Evolutionary conservation across 1,140 invertebrate species (phyloP), one percentile per base, ranked within the genome.

Genomic region (Eriosoma lanigerum): DNA sequence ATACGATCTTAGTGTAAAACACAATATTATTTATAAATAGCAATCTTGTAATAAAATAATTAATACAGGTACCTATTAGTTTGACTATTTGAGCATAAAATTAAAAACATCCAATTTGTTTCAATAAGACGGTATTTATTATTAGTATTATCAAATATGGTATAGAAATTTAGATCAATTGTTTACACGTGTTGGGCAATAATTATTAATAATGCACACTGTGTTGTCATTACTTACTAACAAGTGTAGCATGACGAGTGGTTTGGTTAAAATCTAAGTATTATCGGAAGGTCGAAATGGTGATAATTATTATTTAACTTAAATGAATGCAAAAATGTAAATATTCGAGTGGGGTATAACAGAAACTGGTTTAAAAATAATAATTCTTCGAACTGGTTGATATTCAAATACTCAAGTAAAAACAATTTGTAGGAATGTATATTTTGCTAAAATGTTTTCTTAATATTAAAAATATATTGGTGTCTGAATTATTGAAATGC

Each of bases 361-460:
- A 46, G 10, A 68, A 68, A 68, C 66, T 68, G 66, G 66, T 68
- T 68, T 68, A 48, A n/a, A 46, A 66, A 46, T 32, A n/a, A 38
- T 38, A 68, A 48, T 12, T 48, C 66, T 26, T 48, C 38, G 21
- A 68, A 68, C 66, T 48, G 66, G 66, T 68, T 68, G 44, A 68
- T 68, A 68, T 68, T 68, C 38, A 68, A 68, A 68, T 68, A n/a
- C n/a, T n/a, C n/a, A 68, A 48, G 38, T 68, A 68, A 48, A 68
- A 68, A 46, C 66, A 48, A 68, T 68, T 48, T 68, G n/a, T 68
- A 68, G 13, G 38, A 68, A 68, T 48, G 44, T 68, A 48, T 48
- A 4, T 4, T 38, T 68, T 24, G 66, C 6, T 24, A 26, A 68
- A 68, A 68, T 48, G 66, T 48, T 48, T 46, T 38, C 48, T 46